A percentile compares a stretch with the other conserved stretches of the same genome.
Conservation (phyloP, 2,113 vertebrate genomes). For the Coracopsis vasa region DNA sequence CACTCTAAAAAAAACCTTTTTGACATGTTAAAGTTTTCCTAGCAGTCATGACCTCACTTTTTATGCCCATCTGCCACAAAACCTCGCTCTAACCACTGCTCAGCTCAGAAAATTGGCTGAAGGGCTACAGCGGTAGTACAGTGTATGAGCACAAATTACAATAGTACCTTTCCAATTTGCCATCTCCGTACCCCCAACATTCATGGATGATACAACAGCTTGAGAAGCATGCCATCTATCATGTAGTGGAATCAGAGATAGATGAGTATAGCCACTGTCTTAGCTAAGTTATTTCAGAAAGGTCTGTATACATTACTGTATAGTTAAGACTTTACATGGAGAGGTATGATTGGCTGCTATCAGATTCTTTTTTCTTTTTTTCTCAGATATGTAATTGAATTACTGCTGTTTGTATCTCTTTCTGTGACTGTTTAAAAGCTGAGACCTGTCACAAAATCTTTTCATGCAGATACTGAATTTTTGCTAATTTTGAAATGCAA, state of each 20-base stretch:
- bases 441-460: neutral
- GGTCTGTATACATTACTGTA: fast-evolving
- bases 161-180: neutral
- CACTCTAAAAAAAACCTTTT: neutral
- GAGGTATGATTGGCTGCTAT: neutral
- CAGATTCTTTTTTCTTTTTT: neutral
- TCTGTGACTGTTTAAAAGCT: neutral
- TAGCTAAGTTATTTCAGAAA: neutral
- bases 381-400: neutral
- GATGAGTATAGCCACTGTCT: neutral
- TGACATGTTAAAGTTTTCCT: neutral
- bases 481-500: neutral
- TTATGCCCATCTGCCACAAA: neutral
- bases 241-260: neutral
- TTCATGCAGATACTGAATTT: neutral
- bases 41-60: neutral
- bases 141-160: neutral
- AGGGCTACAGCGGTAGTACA: neutral
- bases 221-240: neutral
- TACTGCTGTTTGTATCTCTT: neutral
- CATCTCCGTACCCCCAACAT: neutral
- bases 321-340: neutral
- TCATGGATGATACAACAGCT: neutral
- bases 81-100: too few relatives aligned
- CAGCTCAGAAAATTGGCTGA: neutral